Conservation (phyloP, 2,888 invertebrate genomes). For the Listrodromus nycthemerus region DNA sequence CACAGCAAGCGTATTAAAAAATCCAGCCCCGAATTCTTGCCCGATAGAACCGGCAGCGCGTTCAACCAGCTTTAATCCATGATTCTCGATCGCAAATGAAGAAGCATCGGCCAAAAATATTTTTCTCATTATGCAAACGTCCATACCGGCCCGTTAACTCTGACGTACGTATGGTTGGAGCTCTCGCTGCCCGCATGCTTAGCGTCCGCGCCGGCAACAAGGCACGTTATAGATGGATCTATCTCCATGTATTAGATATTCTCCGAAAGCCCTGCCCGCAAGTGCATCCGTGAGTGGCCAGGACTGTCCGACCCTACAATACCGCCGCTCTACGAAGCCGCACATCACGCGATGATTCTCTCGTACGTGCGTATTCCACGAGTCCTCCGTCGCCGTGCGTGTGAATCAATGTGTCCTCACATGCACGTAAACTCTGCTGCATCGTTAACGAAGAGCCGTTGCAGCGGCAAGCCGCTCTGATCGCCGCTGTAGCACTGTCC, state of each 20-base stretch:
- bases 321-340: slow-evolving; percentile 3
- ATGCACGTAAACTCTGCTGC: slow-evolving; percentile 37
- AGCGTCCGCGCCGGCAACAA: slow-evolving; percentile 15
- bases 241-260: slow-evolving; percentile 26
- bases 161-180: neutral
- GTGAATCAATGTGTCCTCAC: slow-evolving; percentile 39
- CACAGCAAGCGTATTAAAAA: no score
- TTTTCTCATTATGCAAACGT: neutral
- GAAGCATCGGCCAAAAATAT: neutral
- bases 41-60: neutral
- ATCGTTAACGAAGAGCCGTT: slow-evolving; percentile 63
- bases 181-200: neutral
- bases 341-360: slow-evolving; percentile 29
- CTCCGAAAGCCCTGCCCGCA: slow-evolving; percentile 35
- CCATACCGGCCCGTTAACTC: neutral
- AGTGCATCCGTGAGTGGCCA: slow-evolving; percentile 43
- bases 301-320: slow-evolving; percentile 10
- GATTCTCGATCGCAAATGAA: neutral
- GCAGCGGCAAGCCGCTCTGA: slow-evolving; percentile 56
- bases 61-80: neutral
- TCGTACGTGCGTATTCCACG: neutral
- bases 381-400: slow-evolving; percentile 9
- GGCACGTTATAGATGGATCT: slow-evolving; percentile 7
- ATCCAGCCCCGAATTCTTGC: neutral
- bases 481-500: slow-evolving; percentile 61